phyloP scores from a whole-genome alignment of 2,113 vertebrate species.

The Caranx ignobilis region DNA sequence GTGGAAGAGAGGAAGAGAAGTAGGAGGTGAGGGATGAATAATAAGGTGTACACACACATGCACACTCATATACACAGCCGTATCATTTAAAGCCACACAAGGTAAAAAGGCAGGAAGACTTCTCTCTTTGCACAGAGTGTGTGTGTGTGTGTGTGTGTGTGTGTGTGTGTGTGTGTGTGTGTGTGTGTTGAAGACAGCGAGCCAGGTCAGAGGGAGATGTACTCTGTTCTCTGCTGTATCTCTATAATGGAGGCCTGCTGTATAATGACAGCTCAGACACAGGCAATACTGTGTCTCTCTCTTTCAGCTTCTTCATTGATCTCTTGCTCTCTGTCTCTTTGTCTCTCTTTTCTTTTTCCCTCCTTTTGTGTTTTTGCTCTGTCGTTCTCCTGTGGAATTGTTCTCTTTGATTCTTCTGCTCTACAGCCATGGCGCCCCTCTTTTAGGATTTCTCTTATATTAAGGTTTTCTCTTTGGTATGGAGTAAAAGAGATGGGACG shows the following conservation, averaged over 20 bases:
- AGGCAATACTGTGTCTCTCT: constrained; percentile 53
- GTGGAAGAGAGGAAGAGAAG: constrained; percentile 42
- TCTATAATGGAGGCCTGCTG: constrained; percentile 79
- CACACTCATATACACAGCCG: constrained; percentile 20
- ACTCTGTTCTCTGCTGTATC: constrained; percentile 68
- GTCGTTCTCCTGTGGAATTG: constrained; percentile 5
- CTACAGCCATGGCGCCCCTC: constrained; percentile 37
- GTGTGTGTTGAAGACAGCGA: constrained; percentile 37
- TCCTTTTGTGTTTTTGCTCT: neutral
- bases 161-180: constrained; percentile 2
- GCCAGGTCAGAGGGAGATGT: constrained; percentile 67
- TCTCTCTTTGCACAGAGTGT: constrained; percentile 46
- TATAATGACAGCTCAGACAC: constrained; percentile 73
- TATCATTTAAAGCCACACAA: constrained; percentile 58
- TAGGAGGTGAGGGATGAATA: constrained; percentile 75
- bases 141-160: constrained; percentile 3
- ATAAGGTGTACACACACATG: constrained; percentile 53
- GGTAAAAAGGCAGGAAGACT: constrained; percentile 51
- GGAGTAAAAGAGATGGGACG: constrained; percentile 28
- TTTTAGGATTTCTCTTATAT: constrained; percentile 64
- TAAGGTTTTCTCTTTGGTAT: constrained; percentile 52
- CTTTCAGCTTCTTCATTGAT: constrained; percentile 45
- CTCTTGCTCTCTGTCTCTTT: constrained; percentile 19
- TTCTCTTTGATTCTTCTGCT: constrained; percentile 56
- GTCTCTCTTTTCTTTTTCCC: neutral